Evolutionary conservation across 2,113 vertebrate genomes (phyloP), one percentile per base, ranked within the genome.

Genomic region (Pangasianodon hypophthalmus): DNA sequence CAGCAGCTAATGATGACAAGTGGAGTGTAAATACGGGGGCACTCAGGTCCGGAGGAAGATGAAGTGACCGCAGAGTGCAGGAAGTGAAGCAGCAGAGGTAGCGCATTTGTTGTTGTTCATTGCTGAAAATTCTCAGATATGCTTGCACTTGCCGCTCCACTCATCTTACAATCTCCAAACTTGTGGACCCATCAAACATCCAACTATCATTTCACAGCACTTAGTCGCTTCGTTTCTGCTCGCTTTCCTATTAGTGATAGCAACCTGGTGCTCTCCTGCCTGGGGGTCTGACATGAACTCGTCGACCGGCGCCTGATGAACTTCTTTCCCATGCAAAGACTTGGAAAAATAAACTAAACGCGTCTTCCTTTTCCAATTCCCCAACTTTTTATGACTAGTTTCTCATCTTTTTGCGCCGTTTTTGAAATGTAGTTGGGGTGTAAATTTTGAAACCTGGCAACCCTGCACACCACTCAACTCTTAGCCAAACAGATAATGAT

Each of bases 1-100:
- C 71, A 88, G 21, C 87, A 48, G 88, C 88, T 84, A 91, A 87
- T 50, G 82, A 21, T 85, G 89, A 81, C 88, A 44, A 26, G 58
- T 16, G 6, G 69, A 87, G 84, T 85, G 91, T 62, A 54, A 88
- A 88, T 82, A 88, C 71, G 46, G 16, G 32, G 24, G 81, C 60
- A 71, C 48, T 84, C 48, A 32, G 64, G 69, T 84, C 52, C 24
- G 16, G 48, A 16, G 24, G 64, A 52, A 73, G 14, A 71, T 9
- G 14, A 18, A 21, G 87, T 24, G 79, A 54, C 56, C 16, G 41
- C 29, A 54, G 67, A 77, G 6, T 60, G 37, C 8, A 87, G 29
- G n/a, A 13, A 37, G 50, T 79, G 44, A 85, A 86, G 52, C 32
- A 77, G 52, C 4, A 50, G 50, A 87, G 58, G 69, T 48, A 29